These are phyloP conservation scores for Carcharodon carcharias DNA, from an alignment of 2,797 vertebrate species.

Conservation along the genomic window DNA sequence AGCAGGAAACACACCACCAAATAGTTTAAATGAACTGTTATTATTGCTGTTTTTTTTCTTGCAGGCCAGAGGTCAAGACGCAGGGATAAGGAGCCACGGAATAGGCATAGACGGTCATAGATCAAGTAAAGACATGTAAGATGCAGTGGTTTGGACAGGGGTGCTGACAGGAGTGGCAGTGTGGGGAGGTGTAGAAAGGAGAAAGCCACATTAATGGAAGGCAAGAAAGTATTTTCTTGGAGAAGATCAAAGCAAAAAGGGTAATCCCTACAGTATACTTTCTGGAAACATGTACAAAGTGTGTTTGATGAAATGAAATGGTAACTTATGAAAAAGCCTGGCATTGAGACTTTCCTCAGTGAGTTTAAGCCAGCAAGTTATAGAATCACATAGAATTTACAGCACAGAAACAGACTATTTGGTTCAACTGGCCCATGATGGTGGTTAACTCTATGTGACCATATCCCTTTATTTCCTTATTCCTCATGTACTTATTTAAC, in stretches of 20 bases:
- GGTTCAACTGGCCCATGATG: background rate
- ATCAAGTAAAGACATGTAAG: background rate
- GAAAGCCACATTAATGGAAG: constrained; percentile 6
- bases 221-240: constrained; percentile 3
- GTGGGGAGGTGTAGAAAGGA: background rate
- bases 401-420: background rate
- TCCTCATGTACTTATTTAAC: background rate
- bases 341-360: background rate
- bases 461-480: background rate
- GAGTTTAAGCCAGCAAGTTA: background rate
- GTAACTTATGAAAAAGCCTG: constrained; percentile 13
- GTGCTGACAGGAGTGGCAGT: constrained; percentile 8
- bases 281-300: constrained; percentile 10
- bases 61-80: background rate
- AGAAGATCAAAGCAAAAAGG: constrained; percentile 22
- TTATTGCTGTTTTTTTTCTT: background rate
- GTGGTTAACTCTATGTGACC: background rate
- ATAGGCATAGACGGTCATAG: background rate
- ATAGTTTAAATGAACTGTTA: background rate
- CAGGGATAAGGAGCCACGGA: background rate
- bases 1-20: background rate
- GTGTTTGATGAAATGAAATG: constrained; percentile 16
- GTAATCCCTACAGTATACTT: constrained; percentile 8
- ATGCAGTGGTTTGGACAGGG: background rate
- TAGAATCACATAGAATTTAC: background rate